Conservation (phyloP, 2,888 invertebrate species). For the Nymphalis polychloros region DNA sequence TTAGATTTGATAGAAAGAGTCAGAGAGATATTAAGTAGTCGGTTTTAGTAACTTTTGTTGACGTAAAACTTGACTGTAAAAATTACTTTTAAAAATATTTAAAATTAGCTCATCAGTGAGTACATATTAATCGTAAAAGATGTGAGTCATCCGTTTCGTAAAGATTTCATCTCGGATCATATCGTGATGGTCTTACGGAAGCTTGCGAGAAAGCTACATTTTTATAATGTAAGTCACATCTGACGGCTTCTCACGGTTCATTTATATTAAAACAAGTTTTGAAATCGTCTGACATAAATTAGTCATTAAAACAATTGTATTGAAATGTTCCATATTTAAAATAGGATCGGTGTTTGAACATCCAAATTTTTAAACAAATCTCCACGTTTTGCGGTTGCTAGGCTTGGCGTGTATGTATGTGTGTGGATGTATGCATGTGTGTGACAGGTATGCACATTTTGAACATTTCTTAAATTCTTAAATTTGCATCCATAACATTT, state of each 20-base stretch:
- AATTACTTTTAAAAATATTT: neutral
- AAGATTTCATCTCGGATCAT: constrained; percentile 61
- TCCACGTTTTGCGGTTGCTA: no score
- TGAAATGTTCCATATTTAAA: no score
- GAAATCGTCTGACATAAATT: constrained; percentile 19
- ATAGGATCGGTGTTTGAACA: no score
- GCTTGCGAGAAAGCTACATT: constrained; percentile 74
- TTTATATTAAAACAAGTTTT: neutral
- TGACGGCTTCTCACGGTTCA: constrained; percentile 63
- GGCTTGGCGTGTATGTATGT: no score
- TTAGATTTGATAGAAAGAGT: no score
- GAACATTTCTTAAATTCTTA: no score
- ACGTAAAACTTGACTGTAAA: neutral
- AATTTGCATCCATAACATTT: no score
- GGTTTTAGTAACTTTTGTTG: neutral
- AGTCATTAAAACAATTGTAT: constrained; percentile 3
- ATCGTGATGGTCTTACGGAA: constrained; percentile 55
- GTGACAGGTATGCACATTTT: no score
- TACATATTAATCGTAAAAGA: constrained; percentile 33
- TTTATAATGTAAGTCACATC: constrained; percentile 63
- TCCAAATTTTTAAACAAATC: no score
- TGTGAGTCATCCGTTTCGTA: constrained; percentile 40
- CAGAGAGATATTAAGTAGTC: no score
- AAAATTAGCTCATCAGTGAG: constrained; percentile 3
- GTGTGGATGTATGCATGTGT: no score